These are phyloP conservation scores for Taphrorychus bicolor DNA, from an alignment of 2,888 invertebrate species.

Conservation along the genomic window DNA sequence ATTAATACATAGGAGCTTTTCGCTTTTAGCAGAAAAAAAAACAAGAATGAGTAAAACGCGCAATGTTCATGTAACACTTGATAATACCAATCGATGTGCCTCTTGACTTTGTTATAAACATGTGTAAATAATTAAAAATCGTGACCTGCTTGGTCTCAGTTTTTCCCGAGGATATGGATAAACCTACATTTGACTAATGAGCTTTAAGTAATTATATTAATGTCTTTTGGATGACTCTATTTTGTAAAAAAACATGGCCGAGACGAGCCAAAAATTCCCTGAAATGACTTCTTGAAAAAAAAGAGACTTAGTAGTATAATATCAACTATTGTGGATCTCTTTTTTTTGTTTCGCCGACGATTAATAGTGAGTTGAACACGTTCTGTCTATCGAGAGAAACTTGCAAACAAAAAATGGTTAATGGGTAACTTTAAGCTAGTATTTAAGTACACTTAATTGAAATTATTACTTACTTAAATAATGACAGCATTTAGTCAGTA, in stretches of 20 bases:
- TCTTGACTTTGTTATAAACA: constrained; percentile 53
- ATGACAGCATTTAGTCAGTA: constrained; percentile 59
- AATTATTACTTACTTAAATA: constrained; percentile 53
- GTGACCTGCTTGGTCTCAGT: constrained; percentile 55
- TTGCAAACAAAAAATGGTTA: constrained; percentile 46
- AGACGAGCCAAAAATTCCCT: neutral
- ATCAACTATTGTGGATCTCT: constrained; percentile 4
- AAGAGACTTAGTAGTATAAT: constrained; percentile 6
- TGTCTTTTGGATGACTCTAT: constrained; percentile 15
- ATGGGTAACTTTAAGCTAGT: constrained; percentile 46
- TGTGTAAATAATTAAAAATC: constrained; percentile 43
- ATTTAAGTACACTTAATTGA: constrained; percentile 46
- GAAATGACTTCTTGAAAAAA: constrained; percentile 5
- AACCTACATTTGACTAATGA: constrained; percentile 47
- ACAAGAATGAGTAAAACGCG: constrained; percentile 32
- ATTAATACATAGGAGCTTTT: constrained; percentile 35
- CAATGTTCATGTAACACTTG: constrained; percentile 51
- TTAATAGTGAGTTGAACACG: neutral
- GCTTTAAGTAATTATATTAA: constrained; percentile 45
- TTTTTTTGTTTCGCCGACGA: neutral
- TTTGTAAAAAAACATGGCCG: constrained; percentile 8
- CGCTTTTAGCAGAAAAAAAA: constrained; percentile 36
- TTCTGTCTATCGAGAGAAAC: constrained; percentile 38
- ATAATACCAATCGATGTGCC: constrained; percentile 58
- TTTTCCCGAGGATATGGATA: constrained; percentile 49